These are phyloP conservation scores for Chiridota heheva DNA, from an alignment of 35 echinoderm and acorn worm genomes.

Conservation along the genomic window DNA sequence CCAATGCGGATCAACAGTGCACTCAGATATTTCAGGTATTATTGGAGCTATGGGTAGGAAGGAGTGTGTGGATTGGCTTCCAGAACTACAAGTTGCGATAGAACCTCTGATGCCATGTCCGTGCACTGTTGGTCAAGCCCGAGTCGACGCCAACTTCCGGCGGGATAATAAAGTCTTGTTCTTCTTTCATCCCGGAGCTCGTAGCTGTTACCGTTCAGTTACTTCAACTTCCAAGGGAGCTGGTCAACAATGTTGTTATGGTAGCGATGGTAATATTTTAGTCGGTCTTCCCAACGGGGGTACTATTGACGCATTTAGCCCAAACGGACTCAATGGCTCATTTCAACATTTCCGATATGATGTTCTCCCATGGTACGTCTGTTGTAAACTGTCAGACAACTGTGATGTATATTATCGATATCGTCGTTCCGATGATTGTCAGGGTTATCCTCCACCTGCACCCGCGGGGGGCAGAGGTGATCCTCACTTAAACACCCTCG, in stretches of 20 bases:
- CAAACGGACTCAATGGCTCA: not conserved
- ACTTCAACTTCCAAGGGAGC: slow-evolving; percentile 1
- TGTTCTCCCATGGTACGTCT: slow-evolving; percentile 47
- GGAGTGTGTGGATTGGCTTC: not conserved
- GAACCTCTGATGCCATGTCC: slow-evolving; percentile 43
- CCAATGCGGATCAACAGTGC: too few species aligned
- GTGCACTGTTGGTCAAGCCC: slow-evolving; percentile 26
- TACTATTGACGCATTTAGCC: slow-evolving; percentile 29
- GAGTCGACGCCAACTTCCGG: slow-evolving; percentile 16
- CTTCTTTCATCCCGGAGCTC: slow-evolving; percentile 44
- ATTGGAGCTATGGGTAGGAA: not conserved
- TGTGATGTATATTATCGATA: slow-evolving; percentile 52
- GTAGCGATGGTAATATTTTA: slow-evolving; percentile 43
- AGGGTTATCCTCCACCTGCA: slow-evolving; percentile 38
- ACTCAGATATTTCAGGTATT: not conserved
- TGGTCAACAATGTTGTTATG: slow-evolving; percentile 67
- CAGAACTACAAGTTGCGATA: not conserved
- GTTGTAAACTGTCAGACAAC: slow-evolving; percentile 31
- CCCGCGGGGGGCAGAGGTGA: slow-evolving; percentile 52
- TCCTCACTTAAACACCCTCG: slow-evolving; percentile 64
- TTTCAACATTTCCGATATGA: slow-evolving; percentile 45
- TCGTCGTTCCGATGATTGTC: slow-evolving; percentile 56
- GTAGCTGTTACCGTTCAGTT: slow-evolving; percentile 11
- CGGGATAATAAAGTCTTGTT: not conserved
- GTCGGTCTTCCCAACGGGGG: slow-evolving; percentile 51